Evolutionary conservation across 2,797 vertebrate species (phyloP), one percentile per base, ranked within the genome.

Genomic region (Eremophila alpestris): DNA sequence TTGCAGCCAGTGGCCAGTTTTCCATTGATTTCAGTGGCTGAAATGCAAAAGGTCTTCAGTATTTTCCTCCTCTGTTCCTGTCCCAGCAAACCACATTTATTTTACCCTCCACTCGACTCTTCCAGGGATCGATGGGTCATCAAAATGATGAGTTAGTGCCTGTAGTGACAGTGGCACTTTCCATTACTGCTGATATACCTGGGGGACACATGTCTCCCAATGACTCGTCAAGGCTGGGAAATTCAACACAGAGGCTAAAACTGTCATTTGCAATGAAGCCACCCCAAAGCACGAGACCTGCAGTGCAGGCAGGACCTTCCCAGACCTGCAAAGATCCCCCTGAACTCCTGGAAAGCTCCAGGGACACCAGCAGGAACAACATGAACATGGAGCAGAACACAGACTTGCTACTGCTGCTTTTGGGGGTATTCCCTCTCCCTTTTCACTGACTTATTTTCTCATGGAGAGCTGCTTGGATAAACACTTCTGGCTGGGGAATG

Each of bases 141-240:
- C 95, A 94, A 74, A 92, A 95, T 96, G 96, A 95, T 89, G 91
- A 95, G 93, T 95, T 96, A 95, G 89, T 85, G 87, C 78, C 84
- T 85, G 62, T 83, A 95, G 94, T 90, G 93, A 95, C 95, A 90
- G 52, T 96, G 95, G 94, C 96, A 96, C 91, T 96, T 95, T 93
- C 83, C 90, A 96, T 96, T 95, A 96, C 75, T 87, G 58, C 34
- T 95, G 89, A 96, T 92, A 84, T 78, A 92, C 89, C 94, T 90
- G 80, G 68, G 91, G 96, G 89, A 95, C 87, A 84, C 76, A 46
- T 16, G 68, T 93, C 93, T 96, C 95, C 94, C 95, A 93, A 92
- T 95, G 84, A 89, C 84, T 85, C 86, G 95, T 86, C 75, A 89
- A 62, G 65, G 56, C 83, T 64, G 36, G 90, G 88, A 96, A 97